phyloP scores from a whole-genome alignment of 2,888 invertebrate species.

The Sinopyrophorus schimmeli region DNA sequence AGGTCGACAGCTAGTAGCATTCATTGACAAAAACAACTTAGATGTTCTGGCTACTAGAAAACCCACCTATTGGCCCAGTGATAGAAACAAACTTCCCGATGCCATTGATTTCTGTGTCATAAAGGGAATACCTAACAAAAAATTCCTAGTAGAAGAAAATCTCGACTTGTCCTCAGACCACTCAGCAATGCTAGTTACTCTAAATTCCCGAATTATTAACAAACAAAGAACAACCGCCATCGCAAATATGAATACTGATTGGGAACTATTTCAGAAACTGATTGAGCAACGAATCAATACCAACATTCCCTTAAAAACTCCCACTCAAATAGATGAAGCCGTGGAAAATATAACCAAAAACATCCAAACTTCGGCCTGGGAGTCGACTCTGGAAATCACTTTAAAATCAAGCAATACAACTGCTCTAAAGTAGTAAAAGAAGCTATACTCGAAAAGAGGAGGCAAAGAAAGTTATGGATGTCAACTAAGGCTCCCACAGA shows the following conservation, averaged over 20 bases:
- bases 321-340: conserved; percentile 1
- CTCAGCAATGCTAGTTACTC: not conserved
- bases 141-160: not conserved
- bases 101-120: conserved; percentile 31
- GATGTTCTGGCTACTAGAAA: not conserved
- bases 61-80: conserved; percentile 3
- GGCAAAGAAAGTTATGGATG: not conserved
- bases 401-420: too few species aligned
- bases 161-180: not conserved
- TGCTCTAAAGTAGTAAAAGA: not conserved
- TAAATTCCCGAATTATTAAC: not conserved
- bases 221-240: not conserved
- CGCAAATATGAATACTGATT: not conserved
- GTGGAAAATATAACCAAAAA: not conserved
- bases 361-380: not conserved
- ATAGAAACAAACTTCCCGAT: conserved; percentile 1
- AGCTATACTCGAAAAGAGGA: not conserved
- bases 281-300: not conserved
- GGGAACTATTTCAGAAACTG: not conserved
- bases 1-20: conserved; percentile 2
- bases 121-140: conserved; percentile 17
- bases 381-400: not conserved
- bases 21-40: conserved; percentile 3
- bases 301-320: conserved; percentile 1
- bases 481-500: not conserved